Base-by-base conservation (phyloP, 2,113 vertebrate genomes). In the Epinephelus moara region DNA sequence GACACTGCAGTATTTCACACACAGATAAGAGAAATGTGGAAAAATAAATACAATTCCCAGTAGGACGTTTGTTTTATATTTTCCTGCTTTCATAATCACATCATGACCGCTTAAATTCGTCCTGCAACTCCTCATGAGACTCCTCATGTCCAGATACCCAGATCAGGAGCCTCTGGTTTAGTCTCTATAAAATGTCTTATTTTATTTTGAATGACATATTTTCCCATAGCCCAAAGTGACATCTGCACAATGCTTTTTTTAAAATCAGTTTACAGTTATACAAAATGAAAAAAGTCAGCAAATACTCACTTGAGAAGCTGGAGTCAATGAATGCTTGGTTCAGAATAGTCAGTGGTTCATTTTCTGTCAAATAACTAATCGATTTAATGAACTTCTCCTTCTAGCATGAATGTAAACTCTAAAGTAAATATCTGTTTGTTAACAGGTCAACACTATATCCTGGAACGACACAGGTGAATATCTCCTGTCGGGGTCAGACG, bases 401-500 rank as follows among this genome's bases (percentile, higher is more conserved):
- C 78, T 37, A 30, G 14, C 14, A 1, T 3, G 6, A 19, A 61
- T 33, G 11, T 25, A 13, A 73, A 47, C 15, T 53, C n/a, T 21
- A 27, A 10, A 14, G 10, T 53, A 25, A 19, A 27, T n/a, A 23
- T 53, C 17, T 37, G 27, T 33, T 33, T 64, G 3, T 67, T 71
- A 3, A 17, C 93, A 99, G 98, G 98, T 99, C 91, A 99, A 99
- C 93, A 98, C 98, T 42, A 99, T 99, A 95, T 99, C 96, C 85
- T 99, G 98, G 98, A 99, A 97, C 87, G 97, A 98, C 86, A 99
- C 98, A 45, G 98, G 98, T 72, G 97, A 99, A 92, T 99, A 99
- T 90, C 97, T 99, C 93, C 95, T 99, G 85, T 99, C 98, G 69
- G 98, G 98, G 70, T 99, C 98, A 2, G 98, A 99, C 92, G 98